phyloP scores from a whole-genome alignment of 1,140 invertebrate species.

The Drosophila hydei region DNA sequence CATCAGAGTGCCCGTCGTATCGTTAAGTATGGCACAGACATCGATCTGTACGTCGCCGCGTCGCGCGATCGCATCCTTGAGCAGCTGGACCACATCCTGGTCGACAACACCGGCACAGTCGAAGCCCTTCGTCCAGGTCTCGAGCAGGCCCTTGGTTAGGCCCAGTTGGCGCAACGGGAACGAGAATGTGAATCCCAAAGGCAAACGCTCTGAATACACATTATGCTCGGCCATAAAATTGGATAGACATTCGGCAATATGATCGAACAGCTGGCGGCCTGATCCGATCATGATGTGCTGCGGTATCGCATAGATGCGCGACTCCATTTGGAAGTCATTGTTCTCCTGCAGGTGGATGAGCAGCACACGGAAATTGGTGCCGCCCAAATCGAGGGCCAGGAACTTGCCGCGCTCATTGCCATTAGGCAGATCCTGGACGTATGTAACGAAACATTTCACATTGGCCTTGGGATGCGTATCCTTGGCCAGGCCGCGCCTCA shows the following conservation, averaged over 20 bases:
- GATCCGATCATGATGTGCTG: conserved; percentile 97
- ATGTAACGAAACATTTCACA: conserved; percentile 96
- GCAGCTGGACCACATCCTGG: conserved; percentile 94
- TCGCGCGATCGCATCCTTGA: conserved; percentile 93
- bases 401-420: conserved; percentile 98
- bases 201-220: conserved; percentile 91
- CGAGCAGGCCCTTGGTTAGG: conserved; percentile 94
- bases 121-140: conserved; percentile 99
- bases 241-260: conserved; percentile 98
- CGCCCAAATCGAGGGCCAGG: conserved; percentile 98
- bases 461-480: conserved; percentile 91
- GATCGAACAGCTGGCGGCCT: conserved; percentile 96
- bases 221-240: conserved; percentile 96
- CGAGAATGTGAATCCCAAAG: conserved; percentile 99
- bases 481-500: conserved; percentile 92
- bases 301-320: conserved; percentile 98
- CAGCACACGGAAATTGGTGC: conserved; percentile 99
- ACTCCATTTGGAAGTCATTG: conserved; percentile 96
- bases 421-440: conserved; percentile 98
- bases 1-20: conserved; percentile 99
- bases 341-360: conserved; percentile 94
- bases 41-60: conserved; percentile 96
- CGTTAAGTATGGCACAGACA: conserved; percentile 98
- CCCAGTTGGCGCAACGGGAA: conserved; percentile 97
- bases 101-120: conserved; percentile 96